A percentile compares a stretch with the other conserved stretches of the same genome.
Evolutionary conservation across 2,113 vertebrate genomes (phyloP).

Genomic region (Lepisosteus osseus): DNA sequence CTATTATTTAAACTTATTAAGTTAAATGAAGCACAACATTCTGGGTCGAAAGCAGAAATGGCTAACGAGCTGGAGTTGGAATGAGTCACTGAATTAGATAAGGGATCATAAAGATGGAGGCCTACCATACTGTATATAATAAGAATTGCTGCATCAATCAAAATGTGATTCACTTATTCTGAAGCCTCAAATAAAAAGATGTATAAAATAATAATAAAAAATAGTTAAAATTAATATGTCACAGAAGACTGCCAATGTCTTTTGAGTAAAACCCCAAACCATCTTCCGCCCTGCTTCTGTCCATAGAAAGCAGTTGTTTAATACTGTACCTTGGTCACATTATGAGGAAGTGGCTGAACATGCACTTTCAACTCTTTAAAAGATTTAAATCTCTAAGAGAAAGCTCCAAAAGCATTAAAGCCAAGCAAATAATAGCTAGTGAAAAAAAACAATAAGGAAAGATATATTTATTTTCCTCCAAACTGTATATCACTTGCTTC

Average conservation of each 20-base stretch:
- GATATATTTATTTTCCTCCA: not conserved
- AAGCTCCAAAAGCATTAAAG: not conserved
- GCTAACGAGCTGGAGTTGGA: conserved; percentile 11
- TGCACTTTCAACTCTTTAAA: not conserved
- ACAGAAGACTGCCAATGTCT: not conserved
- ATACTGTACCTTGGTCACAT: too few species aligned
- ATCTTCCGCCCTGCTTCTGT: not conserved
- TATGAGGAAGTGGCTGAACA: too few species aligned
- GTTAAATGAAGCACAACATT: conserved; percentile 21
- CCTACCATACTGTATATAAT: not conserved
- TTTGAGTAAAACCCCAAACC: not conserved
- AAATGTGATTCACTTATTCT: not conserved
- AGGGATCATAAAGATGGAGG: conserved; percentile 9
- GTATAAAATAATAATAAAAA: not conserved
- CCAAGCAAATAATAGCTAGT: not conserved
- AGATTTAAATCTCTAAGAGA: not conserved
- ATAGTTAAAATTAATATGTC: not conserved
- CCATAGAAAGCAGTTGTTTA: too few species aligned
- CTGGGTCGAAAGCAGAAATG: conserved; percentile 1
- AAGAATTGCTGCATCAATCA: conserved; percentile 6
- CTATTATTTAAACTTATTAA: conserved; percentile 23
- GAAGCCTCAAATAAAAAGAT: not conserved
- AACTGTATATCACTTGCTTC: not conserved
- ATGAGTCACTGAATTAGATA: conserved; percentile 5
- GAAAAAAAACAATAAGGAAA: not conserved